A percentile compares a stretch with the other conserved stretches of the same genome.
These are phyloP conservation scores for Pammene fasciana DNA, from an alignment of 2,888 invertebrate genomes.

Conservation along the genomic window DNA sequence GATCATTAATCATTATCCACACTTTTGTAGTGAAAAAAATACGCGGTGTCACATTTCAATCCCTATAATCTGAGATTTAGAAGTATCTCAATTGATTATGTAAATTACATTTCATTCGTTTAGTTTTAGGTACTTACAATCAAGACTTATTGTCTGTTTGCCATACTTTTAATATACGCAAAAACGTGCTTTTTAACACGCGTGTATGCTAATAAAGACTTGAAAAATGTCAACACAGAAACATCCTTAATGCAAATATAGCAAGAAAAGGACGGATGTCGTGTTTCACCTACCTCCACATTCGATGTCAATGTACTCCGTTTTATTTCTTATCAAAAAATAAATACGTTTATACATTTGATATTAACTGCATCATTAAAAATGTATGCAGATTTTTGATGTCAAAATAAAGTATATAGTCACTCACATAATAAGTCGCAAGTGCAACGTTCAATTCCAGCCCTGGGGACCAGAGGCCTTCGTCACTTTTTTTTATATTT, in stretches of 20 bases:
- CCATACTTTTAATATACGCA: constrained; percentile 2
- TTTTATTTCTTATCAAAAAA: not conserved
- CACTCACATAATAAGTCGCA: too few relatives aligned
- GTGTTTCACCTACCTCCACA: not conserved
- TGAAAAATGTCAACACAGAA: not conserved
- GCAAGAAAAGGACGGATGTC: constrained; percentile 8
- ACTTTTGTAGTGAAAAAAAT: not conserved
- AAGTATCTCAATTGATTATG: not conserved
- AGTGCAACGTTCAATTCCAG: too few relatives aligned
- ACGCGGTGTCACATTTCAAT: not conserved
- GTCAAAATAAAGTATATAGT: not conserved
- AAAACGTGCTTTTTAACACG: too few relatives aligned
- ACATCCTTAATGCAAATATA: constrained; percentile 8
- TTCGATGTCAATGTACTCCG: not conserved
- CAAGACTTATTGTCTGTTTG: constrained; percentile 35
- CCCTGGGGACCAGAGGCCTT: too few relatives aligned
- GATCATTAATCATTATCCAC: too few relatives aligned
- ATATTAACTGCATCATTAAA: not conserved
- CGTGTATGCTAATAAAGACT: not conserved
- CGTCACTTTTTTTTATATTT: too few relatives aligned
- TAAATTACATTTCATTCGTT: constrained; percentile 1
- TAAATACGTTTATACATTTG: not conserved
- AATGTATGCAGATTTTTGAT: not conserved
- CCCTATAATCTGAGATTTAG: not conserved
- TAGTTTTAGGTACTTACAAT: constrained; percentile 16